These are phyloP conservation scores for Ptychochromis oligacanthus DNA, from an alignment of 2,113 vertebrate genomes.

Conservation along the genomic window DNA sequence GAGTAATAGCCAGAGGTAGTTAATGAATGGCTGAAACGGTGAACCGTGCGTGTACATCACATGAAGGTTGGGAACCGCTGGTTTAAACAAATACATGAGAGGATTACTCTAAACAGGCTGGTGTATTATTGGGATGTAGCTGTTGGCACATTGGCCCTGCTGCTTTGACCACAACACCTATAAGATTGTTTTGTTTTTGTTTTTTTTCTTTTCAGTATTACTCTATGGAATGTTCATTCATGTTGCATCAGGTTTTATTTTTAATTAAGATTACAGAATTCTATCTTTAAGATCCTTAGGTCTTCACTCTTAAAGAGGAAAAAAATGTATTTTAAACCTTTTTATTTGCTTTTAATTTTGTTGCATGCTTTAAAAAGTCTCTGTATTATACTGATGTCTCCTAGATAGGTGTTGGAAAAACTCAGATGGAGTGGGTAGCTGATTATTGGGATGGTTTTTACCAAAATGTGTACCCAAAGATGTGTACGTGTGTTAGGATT, in stretches of 20 bases:
- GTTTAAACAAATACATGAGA: slow-evolving; percentile 13
- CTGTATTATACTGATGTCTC: slow-evolving; percentile 68
- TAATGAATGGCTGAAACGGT: background rate
- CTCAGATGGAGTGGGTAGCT: slow-evolving; percentile 59
- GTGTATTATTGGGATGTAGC: slow-evolving; percentile 20
- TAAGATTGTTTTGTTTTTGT: slow-evolving; percentile 52
- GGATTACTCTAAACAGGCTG: slow-evolving; percentile 1
- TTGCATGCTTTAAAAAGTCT: slow-evolving; percentile 80
- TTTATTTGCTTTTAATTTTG: slow-evolving; percentile 63
- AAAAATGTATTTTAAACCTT: slow-evolving; percentile 76
- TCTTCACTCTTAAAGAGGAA: slow-evolving; percentile 90
- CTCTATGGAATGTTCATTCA: slow-evolving; percentile 77
- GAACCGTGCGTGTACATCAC: background rate
- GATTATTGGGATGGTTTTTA: slow-evolving; percentile 55
- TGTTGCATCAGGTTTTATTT: slow-evolving; percentile 62
- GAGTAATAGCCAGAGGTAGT: background rate
- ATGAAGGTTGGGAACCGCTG: slow-evolving; percentile 1
- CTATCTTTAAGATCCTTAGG: slow-evolving; percentile 84
- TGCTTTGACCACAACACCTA: slow-evolving; percentile 53
- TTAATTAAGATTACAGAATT: slow-evolving; percentile 72
- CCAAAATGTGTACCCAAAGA: slow-evolving; percentile 76
- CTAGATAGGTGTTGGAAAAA: slow-evolving; percentile 69
- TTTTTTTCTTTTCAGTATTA: slow-evolving; percentile 75
- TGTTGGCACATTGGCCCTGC: slow-evolving; percentile 45
- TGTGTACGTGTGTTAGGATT: slow-evolving; percentile 76